Conservation (phyloP, 1,140 invertebrate species). For the Rhagoletis pomonella region DNA sequence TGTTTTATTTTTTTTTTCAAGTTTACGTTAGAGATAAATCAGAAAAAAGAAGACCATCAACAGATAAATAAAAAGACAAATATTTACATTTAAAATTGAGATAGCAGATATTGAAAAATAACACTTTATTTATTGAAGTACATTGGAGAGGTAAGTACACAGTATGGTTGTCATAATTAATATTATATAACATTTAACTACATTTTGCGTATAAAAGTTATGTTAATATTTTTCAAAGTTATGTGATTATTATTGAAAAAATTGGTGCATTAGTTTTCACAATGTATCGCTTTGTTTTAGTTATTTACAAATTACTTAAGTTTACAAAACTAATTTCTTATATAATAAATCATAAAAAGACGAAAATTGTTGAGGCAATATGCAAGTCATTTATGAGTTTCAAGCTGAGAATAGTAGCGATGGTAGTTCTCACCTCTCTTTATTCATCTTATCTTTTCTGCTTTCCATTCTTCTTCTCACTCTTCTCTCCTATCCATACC, state of each 20-base stretch:
- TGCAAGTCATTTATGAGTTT: not conserved
- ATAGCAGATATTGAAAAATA: conserved; percentile 17
- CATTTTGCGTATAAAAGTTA: conserved; percentile 18
- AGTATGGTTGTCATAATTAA: not conserved
- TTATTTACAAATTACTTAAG: conserved; percentile 1
- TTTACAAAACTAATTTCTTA: not conserved
- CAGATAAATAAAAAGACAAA: conserved; percentile 36
- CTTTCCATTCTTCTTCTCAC: too few species aligned
- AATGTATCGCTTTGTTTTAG: not conserved
- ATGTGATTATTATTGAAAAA: not conserved
- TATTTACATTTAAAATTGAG: conserved; percentile 43
- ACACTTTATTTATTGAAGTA: conserved; percentile 36
- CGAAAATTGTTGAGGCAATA: not conserved
- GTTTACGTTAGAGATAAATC: conserved; percentile 9
- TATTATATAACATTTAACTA: conserved; percentile 1
- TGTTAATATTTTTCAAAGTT: not conserved
- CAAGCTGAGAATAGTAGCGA: too few species aligned
- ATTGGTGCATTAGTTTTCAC: not conserved
- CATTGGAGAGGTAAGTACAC: conserved; percentile 11
- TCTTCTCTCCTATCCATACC: too few species aligned
- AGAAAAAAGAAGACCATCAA: conserved; percentile 31
- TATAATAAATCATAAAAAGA: not conserved
- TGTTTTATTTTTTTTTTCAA: too few species aligned
- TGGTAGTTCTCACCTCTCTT: too few species aligned
- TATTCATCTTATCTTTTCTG: too few species aligned